Evolutionary conservation across 2,888 invertebrate genomes (phyloP).

Genomic region (Acanthopleura granulata): DNA sequence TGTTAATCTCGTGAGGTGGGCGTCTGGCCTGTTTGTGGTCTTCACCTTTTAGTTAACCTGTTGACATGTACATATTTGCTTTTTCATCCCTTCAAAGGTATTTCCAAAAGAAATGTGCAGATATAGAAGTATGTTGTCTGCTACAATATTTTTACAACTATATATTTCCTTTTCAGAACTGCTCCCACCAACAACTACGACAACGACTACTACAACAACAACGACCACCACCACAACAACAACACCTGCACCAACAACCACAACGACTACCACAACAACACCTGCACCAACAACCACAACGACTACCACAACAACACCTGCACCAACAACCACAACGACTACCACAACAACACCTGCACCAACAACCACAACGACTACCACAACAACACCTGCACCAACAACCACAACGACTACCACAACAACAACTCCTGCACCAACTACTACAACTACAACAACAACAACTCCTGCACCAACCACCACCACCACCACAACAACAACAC

Average conservation of each 20-base stretch:
- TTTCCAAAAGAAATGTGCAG: too few relatives aligned
- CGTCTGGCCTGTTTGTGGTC: too few relatives aligned
- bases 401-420: conserved; percentile 13
- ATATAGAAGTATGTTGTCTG: too few relatives aligned
- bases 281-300: not conserved
- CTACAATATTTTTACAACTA: too few relatives aligned
- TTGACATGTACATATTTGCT: too few relatives aligned
- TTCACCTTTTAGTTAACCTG: too few relatives aligned
- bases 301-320: conserved; percentile 4
- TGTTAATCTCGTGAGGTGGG: too few relatives aligned
- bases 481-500: not conserved
- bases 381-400: not conserved
- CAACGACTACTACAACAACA: conserved; percentile 7
- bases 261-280: conserved; percentile 8
- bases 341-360: too few relatives aligned
- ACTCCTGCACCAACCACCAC: conserved; percentile 4
- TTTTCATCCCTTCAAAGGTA: too few relatives aligned
- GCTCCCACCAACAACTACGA: not conserved
- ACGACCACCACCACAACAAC: conserved; percentile 1
- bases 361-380: too few relatives aligned
- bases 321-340: not conserved
- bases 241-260: not conserved
- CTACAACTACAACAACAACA: conserved; percentile 6
- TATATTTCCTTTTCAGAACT: not conserved
- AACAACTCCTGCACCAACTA: not conserved